Base-by-base conservation (phyloP, 2,888 invertebrate species). In the Tetragonisca angustula region DNA sequence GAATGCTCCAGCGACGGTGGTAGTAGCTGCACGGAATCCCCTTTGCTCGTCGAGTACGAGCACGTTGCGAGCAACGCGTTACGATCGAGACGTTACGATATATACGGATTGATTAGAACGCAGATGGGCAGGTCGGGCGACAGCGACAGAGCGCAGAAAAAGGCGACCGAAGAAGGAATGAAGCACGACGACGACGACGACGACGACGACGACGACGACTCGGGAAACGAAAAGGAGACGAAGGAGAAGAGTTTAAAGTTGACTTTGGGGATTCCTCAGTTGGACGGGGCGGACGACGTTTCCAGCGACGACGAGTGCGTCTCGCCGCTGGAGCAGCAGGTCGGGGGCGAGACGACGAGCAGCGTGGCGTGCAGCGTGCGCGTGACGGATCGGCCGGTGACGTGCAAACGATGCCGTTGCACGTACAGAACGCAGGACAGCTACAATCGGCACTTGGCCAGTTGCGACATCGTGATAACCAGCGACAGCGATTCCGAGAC, bases 371-470 rank as follows among this genome's bases (percentile, higher is more conserved):
- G 43, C 43, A 43, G 43, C 43, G 43, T 43, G 43, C 43, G 43
- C 43, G 43, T 43, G 43, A 43, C 43, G 62, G 97, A 97, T 89
- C 96, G 97, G 90, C 97, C 97, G 13, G 98, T 98, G 0, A 97
- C 97, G 91, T 99, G 98, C 94, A 97, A 97, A 89, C 96, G 97
- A 86, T 99, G 98, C 92, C 97, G 97, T 91, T 97, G 98, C 92
- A 98, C 98, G 3, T 98, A 98, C 92, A 95, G 98, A 90, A 98
- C 97, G 71, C 96, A 97, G 86, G 97, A 97, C 82, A 98, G 98
- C 76, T 98, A 97, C 91, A 97, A 97, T 90, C 95, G 97, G 67
- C 98, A 98, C 93, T 95, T 98, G 83, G 95, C 96, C 15, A 96
- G 96, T 43, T 98, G 98, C 92, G 97, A 97, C 90, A 96, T 97